Base-by-base conservation (phyloP, 2,888 invertebrate genomes). In the Mythimna ferrago region DNA sequence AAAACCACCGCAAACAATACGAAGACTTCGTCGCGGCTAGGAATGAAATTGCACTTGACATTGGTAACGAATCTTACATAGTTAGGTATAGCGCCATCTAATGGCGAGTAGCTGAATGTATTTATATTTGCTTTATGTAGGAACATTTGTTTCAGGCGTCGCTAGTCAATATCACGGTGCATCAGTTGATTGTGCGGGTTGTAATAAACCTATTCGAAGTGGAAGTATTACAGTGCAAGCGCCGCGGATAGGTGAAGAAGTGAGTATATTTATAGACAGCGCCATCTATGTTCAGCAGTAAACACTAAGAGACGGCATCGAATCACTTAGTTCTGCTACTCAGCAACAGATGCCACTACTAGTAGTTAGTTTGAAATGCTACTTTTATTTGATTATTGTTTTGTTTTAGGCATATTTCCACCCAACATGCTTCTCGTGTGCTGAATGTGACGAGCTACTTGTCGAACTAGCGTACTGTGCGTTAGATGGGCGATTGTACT, bases 401-500 rank as follows among this genome's bases (percentile, higher is more conserved):
- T 82, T 75, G 69, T 51, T 83, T 70, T 88, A 97, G 96, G 96
- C 97, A 68, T 97, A 97, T 85, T 99, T 98, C 98, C 99, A 99
- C 94, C 99, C 99, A 4, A 97, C 98, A 70, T 99, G 99, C 95
- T 99, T 99, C 95, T 97, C 97, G 73, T 99, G 99, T 95, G 96
- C 97, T 85, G 97, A 97, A 73, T 99, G 99, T 96, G 97, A 98
- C 87, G 99, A 99, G 95, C 97, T 99, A 71, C 97, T 99, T 77
- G 99, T 99, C 79, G 99, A 99, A 95, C 97, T 99, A 89, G 98
- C 99, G 66, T 99, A 99, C 96, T 99, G 99, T 94, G 98, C 98
- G 82, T 97, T 98, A 92, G 98, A 99, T 87, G 98, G 98, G 85
- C 97, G 97, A 82, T 97, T 99, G 82, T 99, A 98, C 96, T 99